These are phyloP conservation scores for Hydraecia micacea DNA, from an alignment of 2,888 invertebrate genomes.

Conservation along the genomic window DNA sequence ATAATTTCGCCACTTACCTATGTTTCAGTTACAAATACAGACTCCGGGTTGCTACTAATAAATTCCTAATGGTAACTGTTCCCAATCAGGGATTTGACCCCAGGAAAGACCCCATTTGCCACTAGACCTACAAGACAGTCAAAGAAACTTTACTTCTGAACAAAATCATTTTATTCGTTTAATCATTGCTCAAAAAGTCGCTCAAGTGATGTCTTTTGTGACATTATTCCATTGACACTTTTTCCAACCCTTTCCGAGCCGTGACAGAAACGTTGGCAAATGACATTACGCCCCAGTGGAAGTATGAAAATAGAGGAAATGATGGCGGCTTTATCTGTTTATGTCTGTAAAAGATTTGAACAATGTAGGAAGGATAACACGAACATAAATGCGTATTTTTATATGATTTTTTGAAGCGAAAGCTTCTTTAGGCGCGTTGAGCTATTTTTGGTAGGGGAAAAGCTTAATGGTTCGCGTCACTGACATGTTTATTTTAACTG, in stretches of 20 bases:
- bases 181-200: conserved; percentile 18
- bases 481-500: not conserved
- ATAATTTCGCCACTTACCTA: not conserved
- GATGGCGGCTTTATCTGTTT: conserved; percentile 40
- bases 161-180: not conserved
- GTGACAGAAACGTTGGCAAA: conserved; percentile 41
- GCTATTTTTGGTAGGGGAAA: not conserved
- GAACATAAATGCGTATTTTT: not conserved
- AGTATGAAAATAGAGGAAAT: conserved; percentile 54
- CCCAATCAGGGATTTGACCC: too few relatives aligned
- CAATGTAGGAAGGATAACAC: conserved; percentile 9
- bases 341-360: conserved; percentile 33
- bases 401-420: not conserved
- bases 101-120: not conserved
- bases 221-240: conserved; percentile 47
- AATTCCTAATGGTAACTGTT: not conserved
- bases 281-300: conserved; percentile 44
- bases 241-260: conserved; percentile 34
- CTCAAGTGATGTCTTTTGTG: conserved; percentile 23
- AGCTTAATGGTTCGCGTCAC: not conserved
- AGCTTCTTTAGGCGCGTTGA: not conserved
- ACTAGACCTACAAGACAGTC: not conserved
- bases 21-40: not conserved
- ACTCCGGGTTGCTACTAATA: not conserved
- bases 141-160: not conserved